Base-by-base conservation (phyloP, 2,113 vertebrate species). In the Hemibates koningsi region DNA sequence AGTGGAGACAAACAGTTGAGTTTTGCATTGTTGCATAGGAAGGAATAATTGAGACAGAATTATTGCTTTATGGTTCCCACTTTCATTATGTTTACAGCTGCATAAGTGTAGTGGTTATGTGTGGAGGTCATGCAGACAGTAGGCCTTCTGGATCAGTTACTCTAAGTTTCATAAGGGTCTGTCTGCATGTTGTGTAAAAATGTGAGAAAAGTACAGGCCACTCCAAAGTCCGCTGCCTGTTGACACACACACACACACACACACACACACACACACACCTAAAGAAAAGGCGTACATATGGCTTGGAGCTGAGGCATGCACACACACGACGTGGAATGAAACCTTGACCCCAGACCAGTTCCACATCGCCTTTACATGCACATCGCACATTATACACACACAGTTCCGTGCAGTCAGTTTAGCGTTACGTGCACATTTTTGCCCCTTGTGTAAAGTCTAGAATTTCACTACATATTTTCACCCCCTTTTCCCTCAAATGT, bases 151-250 rank as follows among this genome's bases (percentile, higher is more conserved):
- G 68, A 90, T 90, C 79, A 86, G 78, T 88, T 84, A 91, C 83
- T 88, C 84, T 78, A 57, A 84, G 88, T 87, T 91, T 85, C 80
- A 85, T 56, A 81, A 91, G 73, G 89, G 84, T 92, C 83, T 3
- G 14, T 19, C 80, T 86, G 80, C 66, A 29, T 52, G 61, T 80
- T 79, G 71, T 76, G 54, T 66, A 71, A 56, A 56, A 54, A 81
- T n/a, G 21, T 68, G 57, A 76, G 38, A 61, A 87, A 81, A 80
- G 87, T 45, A 34, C 41, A 85, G 87, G 50, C 57, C 41, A 81
- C 71, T 89, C 86, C 84, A 89, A 93, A 93, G 91, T 92, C 88
- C 87, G 80, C 61, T 6, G 63, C 56, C 52, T 88, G 81, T 82
- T 88, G 84, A 90, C 91, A 88, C 82, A 36, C 87, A 87, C 56